phyloP scores from a whole-genome alignment of 2,888 invertebrate genomes.

The Cephus pulcher region DNA sequence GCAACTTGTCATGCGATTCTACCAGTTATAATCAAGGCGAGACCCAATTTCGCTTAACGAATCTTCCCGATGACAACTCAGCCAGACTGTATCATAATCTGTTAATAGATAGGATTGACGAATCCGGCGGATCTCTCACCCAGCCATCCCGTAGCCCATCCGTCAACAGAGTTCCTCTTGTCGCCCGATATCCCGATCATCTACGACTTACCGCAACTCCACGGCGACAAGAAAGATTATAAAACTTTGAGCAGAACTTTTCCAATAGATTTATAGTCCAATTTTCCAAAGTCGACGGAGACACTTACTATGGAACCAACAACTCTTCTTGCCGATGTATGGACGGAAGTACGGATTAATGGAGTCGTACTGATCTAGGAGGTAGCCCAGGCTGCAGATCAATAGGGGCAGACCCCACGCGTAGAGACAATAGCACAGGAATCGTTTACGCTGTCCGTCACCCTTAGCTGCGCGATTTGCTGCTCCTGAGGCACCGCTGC shows the following conservation, averaged over 20 bases:
- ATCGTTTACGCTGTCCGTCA: constrained; percentile 65
- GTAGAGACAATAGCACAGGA: constrained; percentile 76
- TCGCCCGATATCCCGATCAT: background rate
- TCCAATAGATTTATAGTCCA: constrained; percentile 12
- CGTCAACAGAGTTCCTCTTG: background rate
- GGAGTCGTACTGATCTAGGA: constrained; percentile 70
- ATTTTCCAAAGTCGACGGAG: constrained; percentile 16
- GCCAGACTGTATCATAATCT: background rate
- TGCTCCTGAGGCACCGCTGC: constrained; percentile 68
- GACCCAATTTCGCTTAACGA: background rate
- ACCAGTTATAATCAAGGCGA: background rate
- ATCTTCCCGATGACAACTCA: background rate
- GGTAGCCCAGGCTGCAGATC: constrained; percentile 70
- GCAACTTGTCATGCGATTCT: background rate
- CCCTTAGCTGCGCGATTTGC: background rate
- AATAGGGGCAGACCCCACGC: constrained; percentile 77
- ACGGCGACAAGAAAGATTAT: background rate
- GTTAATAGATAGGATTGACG: background rate
- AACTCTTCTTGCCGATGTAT: constrained; percentile 72
- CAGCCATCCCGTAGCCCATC: background rate
- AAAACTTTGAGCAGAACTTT: background rate
- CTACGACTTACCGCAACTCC: background rate
- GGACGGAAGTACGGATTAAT: constrained; percentile 70
- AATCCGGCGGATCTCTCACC: background rate
- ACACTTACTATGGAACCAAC: constrained; percentile 76